Base-by-base conservation (phyloP, 2,113 vertebrate genomes). In the Acinonyx jubatus region DNA sequence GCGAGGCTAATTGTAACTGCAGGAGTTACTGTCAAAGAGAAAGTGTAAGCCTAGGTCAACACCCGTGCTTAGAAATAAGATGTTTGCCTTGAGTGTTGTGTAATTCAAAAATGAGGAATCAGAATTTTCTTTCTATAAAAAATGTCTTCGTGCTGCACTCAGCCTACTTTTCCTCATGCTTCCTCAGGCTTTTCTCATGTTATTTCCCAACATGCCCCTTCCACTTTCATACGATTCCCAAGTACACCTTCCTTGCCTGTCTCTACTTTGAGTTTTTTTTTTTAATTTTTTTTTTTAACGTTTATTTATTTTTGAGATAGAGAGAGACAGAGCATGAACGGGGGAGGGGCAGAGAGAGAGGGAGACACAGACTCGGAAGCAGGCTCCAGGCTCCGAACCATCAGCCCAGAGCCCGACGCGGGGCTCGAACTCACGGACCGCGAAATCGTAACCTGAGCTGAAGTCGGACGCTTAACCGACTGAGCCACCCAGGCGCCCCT, bases 101-200 rank as follows among this genome's bases (percentile, higher is more conserved):
- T 16, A 94, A 55, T 91, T 96, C 80, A 84, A 57, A 96, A 96
- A 76, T 48, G n/a, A 92, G 10, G 29, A 71, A 29, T 29, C 68
- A 68, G 19, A 38, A 5, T 68, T 74, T 93, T 57, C 71, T 88
- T 92, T 57, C 38, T 48, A 16, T 73, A 33, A 52, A 38, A 48
- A 84, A 63, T 71, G 14, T 29, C 5, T 94, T 92, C 68, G 19
- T 87, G 19, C 19, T 69, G 1, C 25, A 63, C 3, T 3, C 25
- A 41, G 3, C n/a, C 45, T 66, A 1, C 27, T 84, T 96, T 86
- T 71, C 23, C n/a, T 92, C 33, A 50, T 81, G 52, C 52, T 55
- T 55, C 57, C 55, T 55, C 18, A 55, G 18, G 4, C 55, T 96
- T 86, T 69, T 19, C 31, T 93, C 36, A 52, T 78, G 9, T 73